These are phyloP conservation scores for Mesembrinibis cayennensis DNA, from an alignment of 2,113 vertebrate species.

Conservation along the genomic window DNA sequence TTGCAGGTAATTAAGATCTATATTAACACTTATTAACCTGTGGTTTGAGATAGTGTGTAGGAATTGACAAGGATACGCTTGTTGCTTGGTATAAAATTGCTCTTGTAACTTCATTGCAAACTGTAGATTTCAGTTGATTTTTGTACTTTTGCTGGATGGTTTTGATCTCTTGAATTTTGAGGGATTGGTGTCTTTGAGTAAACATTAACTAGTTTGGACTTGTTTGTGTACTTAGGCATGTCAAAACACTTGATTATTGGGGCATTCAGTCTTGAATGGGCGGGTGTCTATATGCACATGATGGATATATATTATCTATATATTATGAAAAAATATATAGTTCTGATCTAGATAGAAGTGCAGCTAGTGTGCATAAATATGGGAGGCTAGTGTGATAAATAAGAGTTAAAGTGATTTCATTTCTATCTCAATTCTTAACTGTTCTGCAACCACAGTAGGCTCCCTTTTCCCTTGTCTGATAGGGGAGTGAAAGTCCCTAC, in stretches of 20 bases:
- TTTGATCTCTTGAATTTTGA: neutral
- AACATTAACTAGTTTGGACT: neutral
- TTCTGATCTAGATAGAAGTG: neutral
- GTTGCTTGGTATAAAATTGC: neutral
- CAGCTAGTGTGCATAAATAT: neutral
- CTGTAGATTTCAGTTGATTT: neutral
- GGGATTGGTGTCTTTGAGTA: neutral
- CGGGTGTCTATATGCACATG: fast-evolving
- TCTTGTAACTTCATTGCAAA: neutral
- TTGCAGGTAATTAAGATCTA: neutral
- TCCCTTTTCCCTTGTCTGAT: neutral
- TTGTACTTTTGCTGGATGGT: neutral
- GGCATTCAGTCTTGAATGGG: neutral
- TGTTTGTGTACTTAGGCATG: neutral
- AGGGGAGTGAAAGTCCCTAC: neutral
- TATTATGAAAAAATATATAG: neutral
- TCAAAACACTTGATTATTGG: neutral
- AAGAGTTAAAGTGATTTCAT: neutral
- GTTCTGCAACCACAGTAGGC: neutral
- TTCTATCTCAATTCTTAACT: neutral
- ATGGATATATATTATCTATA: neutral
- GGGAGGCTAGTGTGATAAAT: neutral
- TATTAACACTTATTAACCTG: neutral
- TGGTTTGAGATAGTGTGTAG: neutral
- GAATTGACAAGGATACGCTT: neutral